Conservation (phyloP, 2,888 invertebrate genomes). For the Anarsia innoxiella region DNA sequence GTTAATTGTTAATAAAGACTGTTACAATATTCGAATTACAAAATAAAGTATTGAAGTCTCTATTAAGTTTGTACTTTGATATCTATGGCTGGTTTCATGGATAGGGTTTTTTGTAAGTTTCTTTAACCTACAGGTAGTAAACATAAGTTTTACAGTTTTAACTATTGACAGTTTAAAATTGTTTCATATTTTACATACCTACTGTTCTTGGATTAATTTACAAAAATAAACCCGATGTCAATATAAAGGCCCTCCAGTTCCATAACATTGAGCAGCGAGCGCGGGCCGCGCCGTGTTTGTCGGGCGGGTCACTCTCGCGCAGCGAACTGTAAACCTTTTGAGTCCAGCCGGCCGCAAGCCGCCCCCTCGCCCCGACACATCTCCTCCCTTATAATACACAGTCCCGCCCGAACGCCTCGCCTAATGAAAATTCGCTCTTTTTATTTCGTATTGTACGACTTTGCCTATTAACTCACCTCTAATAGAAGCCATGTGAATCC, state of each 20-base stretch:
- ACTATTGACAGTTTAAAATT: no score
- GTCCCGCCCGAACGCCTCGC: conserved; percentile 70
- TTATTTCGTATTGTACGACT: conserved; percentile 50
- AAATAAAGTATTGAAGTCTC: no score
- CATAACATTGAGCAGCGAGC: conserved; percentile 47
- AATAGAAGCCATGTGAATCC: conserved; percentile 42
- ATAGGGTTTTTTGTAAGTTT: no score
- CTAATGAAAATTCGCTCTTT: conserved; percentile 71
- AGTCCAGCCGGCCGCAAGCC: conserved; percentile 59
- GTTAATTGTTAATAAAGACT: no score
- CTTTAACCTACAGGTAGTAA: no score
- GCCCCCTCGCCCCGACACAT: conserved; percentile 21
- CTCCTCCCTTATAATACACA: conserved; percentile 37
- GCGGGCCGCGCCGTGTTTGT: conserved; percentile 59
- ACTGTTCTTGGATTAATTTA: no score
- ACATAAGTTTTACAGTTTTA: no score
- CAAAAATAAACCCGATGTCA: background rate
- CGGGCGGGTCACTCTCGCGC: conserved; percentile 73
- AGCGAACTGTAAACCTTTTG: conserved; percentile 73
- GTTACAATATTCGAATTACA: no score
- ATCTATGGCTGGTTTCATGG: no score
- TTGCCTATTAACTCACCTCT: conserved; percentile 32
- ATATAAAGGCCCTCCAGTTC: conserved; percentile 22
- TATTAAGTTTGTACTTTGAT: no score
- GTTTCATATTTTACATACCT: no score